These are phyloP conservation scores for Phyllotreta striolata DNA, from an alignment of 2,888 invertebrate species.

Conservation along the genomic window DNA sequence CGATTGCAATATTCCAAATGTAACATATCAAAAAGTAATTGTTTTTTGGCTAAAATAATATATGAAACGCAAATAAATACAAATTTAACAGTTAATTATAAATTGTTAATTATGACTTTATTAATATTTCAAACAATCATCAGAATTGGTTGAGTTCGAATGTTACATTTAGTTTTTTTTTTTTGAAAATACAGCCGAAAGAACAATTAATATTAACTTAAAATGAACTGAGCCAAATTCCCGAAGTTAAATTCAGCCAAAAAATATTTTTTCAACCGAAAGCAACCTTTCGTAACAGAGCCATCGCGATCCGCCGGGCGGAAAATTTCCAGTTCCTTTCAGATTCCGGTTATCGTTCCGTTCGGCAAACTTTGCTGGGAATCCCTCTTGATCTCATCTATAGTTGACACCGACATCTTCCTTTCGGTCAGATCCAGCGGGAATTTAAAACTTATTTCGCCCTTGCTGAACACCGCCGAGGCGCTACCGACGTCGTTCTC, in stretches of 20 bases:
- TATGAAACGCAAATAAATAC: too few relatives aligned
- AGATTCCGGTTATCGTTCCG: conserved; percentile 54
- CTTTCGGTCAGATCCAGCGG: conserved; percentile 62
- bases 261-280: conserved; percentile 11
- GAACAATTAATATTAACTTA: background rate
- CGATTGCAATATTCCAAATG: too few relatives aligned
- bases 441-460: conserved; percentile 68
- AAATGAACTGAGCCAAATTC: background rate
- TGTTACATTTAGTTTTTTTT: background rate
- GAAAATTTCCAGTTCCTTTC: conserved; percentile 44
- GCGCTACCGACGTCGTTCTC: conserved; percentile 57
- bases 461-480: conserved; percentile 59
- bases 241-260: background rate
- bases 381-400: conserved; percentile 60
- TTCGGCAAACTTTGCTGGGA: conserved; percentile 55
- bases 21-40: too few relatives aligned
- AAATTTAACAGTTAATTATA: too few relatives aligned
- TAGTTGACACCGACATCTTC: conserved; percentile 59
- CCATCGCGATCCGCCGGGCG: conserved; percentile 11
- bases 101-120: too few relatives aligned
- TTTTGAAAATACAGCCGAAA: background rate
- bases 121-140: too few relatives aligned
- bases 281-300: conserved; percentile 4
- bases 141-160: too few relatives aligned
- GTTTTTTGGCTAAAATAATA: too few relatives aligned